Conservation (phyloP, 2,888 invertebrate species). For the Mantis religiosa region DNA sequence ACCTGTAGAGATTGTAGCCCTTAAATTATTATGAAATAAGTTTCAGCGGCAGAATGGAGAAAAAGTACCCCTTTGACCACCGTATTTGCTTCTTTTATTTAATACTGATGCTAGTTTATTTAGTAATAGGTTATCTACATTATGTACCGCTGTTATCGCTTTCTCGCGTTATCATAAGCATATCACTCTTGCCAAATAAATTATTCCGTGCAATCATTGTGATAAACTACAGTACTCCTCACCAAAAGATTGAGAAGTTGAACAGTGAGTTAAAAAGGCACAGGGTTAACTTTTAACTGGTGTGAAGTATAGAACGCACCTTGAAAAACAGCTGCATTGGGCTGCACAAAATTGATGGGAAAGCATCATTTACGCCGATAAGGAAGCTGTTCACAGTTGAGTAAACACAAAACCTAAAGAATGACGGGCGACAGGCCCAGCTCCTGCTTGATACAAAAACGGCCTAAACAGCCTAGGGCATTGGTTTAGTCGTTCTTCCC, state of each 20-base stretch:
- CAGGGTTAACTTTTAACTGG: not conserved
- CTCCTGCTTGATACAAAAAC: not conserved
- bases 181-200: too few species aligned
- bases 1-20: too few species aligned
- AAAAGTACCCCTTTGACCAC: too few species aligned
- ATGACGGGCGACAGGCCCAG: not conserved
- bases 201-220: not conserved
- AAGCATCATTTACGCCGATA: not conserved
- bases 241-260: not conserved
- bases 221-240: not conserved
- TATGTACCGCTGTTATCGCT: too few species aligned
- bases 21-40: too few species aligned
- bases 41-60: too few species aligned
- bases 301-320: not conserved
- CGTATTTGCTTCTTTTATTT: too few species aligned
- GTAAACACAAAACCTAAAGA: not conserved
- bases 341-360: not conserved
- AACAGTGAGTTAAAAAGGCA: not conserved
- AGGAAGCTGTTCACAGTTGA: not conserved
- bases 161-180: too few species aligned
- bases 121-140: too few species aligned
- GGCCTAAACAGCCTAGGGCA: not conserved
- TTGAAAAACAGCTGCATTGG: not conserved
- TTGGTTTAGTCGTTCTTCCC: too few species aligned
- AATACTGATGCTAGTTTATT: too few species aligned